Evolutionary conservation across 2,113 vertebrate genomes (phyloP).

Genomic region (Psilopogon haemacephalus): DNA sequence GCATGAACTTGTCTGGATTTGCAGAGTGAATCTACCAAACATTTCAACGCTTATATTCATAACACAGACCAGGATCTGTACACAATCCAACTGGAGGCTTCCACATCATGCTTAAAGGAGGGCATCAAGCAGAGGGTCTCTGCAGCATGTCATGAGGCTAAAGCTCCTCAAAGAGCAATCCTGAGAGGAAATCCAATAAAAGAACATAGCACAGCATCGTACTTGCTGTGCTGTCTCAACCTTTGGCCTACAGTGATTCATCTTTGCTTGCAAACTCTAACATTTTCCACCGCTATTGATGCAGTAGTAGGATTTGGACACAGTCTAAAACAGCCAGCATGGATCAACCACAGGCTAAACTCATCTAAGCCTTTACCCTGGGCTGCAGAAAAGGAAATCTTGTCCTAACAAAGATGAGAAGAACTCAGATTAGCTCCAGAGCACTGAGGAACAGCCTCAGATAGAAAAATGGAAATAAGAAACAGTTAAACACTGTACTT

Average conservation of each 20-base stretch:
- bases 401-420: neutral
- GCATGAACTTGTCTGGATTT: conserved; percentile 38
- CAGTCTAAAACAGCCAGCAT: neutral
- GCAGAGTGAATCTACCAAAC: conserved; percentile 8
- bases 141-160: neutral
- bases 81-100: neutral
- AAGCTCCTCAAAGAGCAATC: neutral
- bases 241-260: neutral
- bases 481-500: neutral
- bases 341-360: neutral
- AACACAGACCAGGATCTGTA: neutral
- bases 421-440: neutral
- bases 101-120: neutral
- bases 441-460: neutral
- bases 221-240: conserved; percentile 20
- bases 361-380: neutral
- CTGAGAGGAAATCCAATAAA: neutral
- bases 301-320: neutral
- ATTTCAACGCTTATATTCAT: neutral
- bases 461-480: neutral
- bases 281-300: neutral
- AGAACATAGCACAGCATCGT: neutral
- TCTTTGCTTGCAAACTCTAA: conserved; percentile 5
- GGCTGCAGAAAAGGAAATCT: neutral
- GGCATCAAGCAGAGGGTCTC: neutral